A percentile compares a stretch with the other conserved stretches of the same genome.
Evolutionary conservation across 1,140 invertebrate species (phyloP).

Genomic region (Drosophila insularis): DNA sequence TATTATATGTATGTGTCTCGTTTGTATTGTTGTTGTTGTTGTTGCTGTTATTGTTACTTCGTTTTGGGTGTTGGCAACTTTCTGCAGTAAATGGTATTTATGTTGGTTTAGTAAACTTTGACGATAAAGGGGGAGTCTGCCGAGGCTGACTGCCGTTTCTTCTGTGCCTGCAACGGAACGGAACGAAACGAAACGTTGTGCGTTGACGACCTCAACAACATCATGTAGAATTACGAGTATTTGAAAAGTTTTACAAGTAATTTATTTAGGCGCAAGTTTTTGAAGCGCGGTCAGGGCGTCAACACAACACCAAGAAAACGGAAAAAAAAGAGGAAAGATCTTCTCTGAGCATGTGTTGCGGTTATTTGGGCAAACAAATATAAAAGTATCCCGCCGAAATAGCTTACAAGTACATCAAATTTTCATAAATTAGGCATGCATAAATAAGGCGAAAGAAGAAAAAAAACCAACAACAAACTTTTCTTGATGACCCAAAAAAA

Average conservation of each 20-base stretch:
- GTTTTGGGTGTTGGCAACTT: slow-evolving; percentile 54
- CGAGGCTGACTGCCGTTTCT: neutral
- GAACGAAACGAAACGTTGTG: slow-evolving; percentile 35
- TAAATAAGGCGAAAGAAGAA: slow-evolving; percentile 61
- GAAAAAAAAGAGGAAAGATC: slow-evolving; percentile 13
- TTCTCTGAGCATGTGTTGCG: slow-evolving; percentile 66
- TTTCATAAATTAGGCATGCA: slow-evolving; percentile 81
- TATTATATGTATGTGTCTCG: slow-evolving; percentile 1
- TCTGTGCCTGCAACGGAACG: slow-evolving; percentile 25
- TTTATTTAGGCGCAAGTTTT: slow-evolving; percentile 80
- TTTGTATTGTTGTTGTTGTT: slow-evolving; percentile 37
- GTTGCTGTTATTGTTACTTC: slow-evolving; percentile 23
- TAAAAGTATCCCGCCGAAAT: slow-evolving; percentile 78
- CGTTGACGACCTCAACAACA: slow-evolving; percentile 80
- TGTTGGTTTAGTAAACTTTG: slow-evolving; percentile 80
- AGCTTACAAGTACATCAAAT: slow-evolving; percentile 81
- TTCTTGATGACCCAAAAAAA: slow-evolving; percentile 48
- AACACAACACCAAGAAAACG: slow-evolving; percentile 8
- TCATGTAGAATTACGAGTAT: slow-evolving; percentile 80
- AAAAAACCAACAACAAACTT: slow-evolving; percentile 42
- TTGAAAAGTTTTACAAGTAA: slow-evolving; percentile 81
- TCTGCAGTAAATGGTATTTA: slow-evolving; percentile 80
- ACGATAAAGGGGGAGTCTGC: slow-evolving; percentile 52
- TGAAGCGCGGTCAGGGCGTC: slow-evolving; percentile 63
- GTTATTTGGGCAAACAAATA: slow-evolving; percentile 77